Evolutionary conservation across 2,113 vertebrate genomes (phyloP), one percentile per base, ranked within the genome.

Genomic region (Pavo muticus): DNA sequence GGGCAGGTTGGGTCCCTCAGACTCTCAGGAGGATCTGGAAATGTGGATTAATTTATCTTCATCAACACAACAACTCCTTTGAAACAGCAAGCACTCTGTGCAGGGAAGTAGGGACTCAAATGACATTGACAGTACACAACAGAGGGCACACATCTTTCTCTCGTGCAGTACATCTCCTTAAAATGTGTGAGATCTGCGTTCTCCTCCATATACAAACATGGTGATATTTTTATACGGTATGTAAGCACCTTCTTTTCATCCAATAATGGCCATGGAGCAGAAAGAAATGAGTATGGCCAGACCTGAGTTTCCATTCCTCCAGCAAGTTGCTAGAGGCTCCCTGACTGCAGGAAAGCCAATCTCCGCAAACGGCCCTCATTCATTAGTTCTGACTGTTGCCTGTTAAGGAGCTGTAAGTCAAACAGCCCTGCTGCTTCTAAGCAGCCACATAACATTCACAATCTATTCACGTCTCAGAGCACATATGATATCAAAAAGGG

Each of bases 21-120:
- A 87, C 88, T 85, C 81, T 91, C 90, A 86, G n/a, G 63, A 5
- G 17, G 54, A 42, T 64, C 52, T 87, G 56, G 64, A 95, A 91
- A 93, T 47, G 79, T 6, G 10, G 71, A 93, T 85, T 89, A 75
- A 93, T 92, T 85, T 96, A 87, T 78, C 63, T 87, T 92, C 84
- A 89, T 79, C 74, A 79, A 87, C 80, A 87, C 15, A 65, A 88
- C 77, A 93, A 69, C 40, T 82, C 88, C 84, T 92, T 16, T 84
- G 81, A 79, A 95, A 87, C 80, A 63, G 54, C 2, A 1, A 87
- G 39, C 59, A 56, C 78, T 70, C 91, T 45, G 93, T 89, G 63
- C 78, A 80, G 87, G 92, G 96, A 94, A 71, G 29, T 60, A 87
- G 87, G 73, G 77, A 96, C 21, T 93, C 84, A 87, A 83, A 91